Conservation (phyloP, 2,888 invertebrate species). For the Vannuccia rotundouncinata region DNA sequence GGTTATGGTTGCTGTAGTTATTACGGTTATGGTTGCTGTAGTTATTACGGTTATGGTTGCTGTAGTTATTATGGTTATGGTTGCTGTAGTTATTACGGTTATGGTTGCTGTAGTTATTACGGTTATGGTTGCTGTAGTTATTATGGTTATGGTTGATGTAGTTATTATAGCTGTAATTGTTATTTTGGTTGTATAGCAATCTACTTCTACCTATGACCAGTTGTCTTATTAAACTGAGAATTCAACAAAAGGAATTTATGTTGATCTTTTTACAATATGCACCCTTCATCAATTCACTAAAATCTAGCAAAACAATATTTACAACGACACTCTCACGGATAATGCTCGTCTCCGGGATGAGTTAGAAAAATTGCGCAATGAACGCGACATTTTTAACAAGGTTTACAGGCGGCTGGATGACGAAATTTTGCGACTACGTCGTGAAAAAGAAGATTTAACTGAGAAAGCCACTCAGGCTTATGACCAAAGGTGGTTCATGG, state of each 20-base stretch:
- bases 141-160: background rate
- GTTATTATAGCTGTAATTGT: background rate
- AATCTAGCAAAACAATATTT: conserved; percentile 41
- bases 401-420: conserved; percentile 70
- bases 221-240: too few relatives aligned
- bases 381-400: conserved; percentile 72
- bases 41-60: too few relatives aligned
- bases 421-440: conserved; percentile 70
- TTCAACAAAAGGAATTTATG: too few relatives aligned
- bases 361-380: conserved; percentile 72
- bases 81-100: too few relatives aligned
- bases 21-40: too few relatives aligned
- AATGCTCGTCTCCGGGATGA: conserved; percentile 63
- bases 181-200: background rate
- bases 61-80: too few relatives aligned
- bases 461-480: conserved; percentile 80
- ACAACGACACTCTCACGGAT: conserved; percentile 47
- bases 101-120: too few relatives aligned
- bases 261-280: background rate
- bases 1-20: too few relatives aligned
- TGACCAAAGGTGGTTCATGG: conserved; percentile 71
- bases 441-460: conserved; percentile 71
- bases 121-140: too few relatives aligned
- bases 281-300: background rate
- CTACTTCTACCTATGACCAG: too few relatives aligned